A percentile compares a stretch with the other conserved stretches of the same genome.
These are phyloP conservation scores for Apomyelois bistriatella DNA, from an alignment of 2,888 invertebrate genomes.

Conservation along the genomic window DNA sequence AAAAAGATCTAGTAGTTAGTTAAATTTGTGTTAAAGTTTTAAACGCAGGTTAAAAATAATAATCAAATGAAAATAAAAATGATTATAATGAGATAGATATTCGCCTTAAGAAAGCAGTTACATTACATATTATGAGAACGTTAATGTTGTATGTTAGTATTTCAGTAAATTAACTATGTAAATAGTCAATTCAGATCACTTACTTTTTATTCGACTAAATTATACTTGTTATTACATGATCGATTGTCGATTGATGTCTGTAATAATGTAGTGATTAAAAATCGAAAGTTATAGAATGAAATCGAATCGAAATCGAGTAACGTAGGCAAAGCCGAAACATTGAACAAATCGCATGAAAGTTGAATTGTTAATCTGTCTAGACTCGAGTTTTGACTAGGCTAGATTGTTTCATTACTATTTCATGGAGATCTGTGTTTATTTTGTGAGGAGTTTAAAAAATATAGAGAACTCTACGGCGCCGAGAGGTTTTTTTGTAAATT, in stretches of 20 bases:
- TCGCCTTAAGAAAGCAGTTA: conserved; percentile 48
- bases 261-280: conserved; percentile 26
- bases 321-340: conserved; percentile 5
- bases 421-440: too few relatives aligned
- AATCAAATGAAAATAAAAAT: background rate
- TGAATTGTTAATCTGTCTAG: background rate
- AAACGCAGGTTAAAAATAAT: background rate
- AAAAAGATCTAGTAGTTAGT: too few relatives aligned
- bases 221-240: conserved; percentile 18
- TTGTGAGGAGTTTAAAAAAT: too few relatives aligned
- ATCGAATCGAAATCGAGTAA: conserved; percentile 4
- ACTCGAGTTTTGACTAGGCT: background rate
- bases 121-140: conserved; percentile 41
- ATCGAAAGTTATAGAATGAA: conserved; percentile 19
- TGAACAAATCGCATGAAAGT: background rate
- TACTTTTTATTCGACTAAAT: conserved; percentile 25
- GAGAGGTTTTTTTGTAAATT: too few relatives aligned
- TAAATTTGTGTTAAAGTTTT: too few relatives aligned
- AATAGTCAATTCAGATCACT: conserved; percentile 33
- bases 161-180: conserved; percentile 54
- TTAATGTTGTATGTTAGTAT: conserved; percentile 46
- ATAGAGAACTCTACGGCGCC: too few relatives aligned
- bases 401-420: too few relatives aligned
- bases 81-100: conserved; percentile 18
- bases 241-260: conserved; percentile 17